A percentile compares a stretch with the other conserved stretches of the same genome.
phyloP scores from a whole-genome alignment of 2,797 vertebrate species.

The Parauchenoglanis ngamensis region DNA sequence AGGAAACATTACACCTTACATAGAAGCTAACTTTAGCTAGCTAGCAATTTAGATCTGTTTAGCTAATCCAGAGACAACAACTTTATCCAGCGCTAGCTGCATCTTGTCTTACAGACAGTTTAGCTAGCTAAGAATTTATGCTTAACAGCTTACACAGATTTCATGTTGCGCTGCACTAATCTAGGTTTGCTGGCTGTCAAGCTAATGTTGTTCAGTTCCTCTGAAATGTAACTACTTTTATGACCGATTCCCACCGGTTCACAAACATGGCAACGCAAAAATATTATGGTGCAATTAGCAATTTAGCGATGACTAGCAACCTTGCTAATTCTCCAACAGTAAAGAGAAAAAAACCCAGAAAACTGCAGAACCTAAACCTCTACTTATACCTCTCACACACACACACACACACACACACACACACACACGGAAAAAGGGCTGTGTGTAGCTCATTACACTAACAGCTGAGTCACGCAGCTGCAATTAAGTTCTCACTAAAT shows the following conservation, averaged over 20 bases:
- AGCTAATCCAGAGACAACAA: not conserved
- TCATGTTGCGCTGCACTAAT: not conserved
- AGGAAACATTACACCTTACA: no score
- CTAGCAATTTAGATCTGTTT: not conserved
- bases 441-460: slow-evolving; percentile 61
- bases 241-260: not conserved
- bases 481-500: slow-evolving; percentile 62
- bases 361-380: not conserved
- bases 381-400: not conserved
- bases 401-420: slow-evolving; percentile 35
- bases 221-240: not conserved
- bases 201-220: not conserved
- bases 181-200: not conserved
- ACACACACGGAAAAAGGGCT: slow-evolving; percentile 45
- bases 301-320: not conserved
- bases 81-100: not conserved
- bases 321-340: not conserved
- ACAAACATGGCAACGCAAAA: not conserved
- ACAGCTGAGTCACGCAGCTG: slow-evolving; percentile 67
- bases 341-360: not conserved
- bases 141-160: not conserved
- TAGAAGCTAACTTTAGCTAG: no score
- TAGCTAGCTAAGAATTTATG: not conserved
- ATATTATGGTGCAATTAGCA: not conserved
- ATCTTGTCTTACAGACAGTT: not conserved